A percentile compares a stretch with the other conserved stretches of the same genome.
Conservation (phyloP, 2,113 vertebrate species). For the Microcebus murinus region DNA sequence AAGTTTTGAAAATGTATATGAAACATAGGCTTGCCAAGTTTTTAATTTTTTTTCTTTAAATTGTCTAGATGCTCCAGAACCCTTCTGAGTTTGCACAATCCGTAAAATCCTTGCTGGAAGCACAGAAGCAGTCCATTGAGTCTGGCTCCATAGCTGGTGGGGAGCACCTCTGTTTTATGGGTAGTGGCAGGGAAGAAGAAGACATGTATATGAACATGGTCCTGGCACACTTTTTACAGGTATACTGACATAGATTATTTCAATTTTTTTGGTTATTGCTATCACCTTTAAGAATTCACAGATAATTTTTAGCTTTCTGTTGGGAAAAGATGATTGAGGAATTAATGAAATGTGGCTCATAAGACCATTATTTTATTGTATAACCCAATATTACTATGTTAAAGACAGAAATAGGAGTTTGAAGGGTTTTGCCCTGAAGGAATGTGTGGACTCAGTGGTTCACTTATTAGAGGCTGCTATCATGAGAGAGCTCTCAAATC, state of each 20-base stretch:
- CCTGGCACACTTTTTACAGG: constrained; percentile 98
- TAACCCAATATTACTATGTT: no score
- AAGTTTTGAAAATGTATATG: constrained; percentile 21
- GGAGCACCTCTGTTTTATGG: constrained; percentile 99
- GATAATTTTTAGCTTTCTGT: neutral
- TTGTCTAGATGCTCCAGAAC: constrained; percentile 97
- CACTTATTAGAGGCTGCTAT: no score
- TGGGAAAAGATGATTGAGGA: no score
- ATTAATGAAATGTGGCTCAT: no score
- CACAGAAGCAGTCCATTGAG: constrained; percentile 98
- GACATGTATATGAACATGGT: constrained; percentile 99
- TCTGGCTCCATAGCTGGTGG: constrained; percentile 97
- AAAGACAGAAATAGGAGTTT: no score
- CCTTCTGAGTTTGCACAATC: constrained; percentile 97
- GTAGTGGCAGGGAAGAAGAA: constrained; percentile 98
- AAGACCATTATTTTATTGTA: no score
- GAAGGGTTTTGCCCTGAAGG: no score
- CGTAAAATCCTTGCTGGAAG: constrained; percentile 97
- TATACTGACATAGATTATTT: constrained; percentile 68
- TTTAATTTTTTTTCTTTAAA: constrained; percentile 11
- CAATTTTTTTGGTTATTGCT: neutral
- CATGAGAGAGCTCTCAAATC: no score
- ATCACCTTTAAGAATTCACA: neutral
- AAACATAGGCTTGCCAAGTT: neutral
- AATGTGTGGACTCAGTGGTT: no score